Evolutionary conservation across 1,140 invertebrate genomes (phyloP), one percentile per base, ranked within the genome.

Genomic region (Hydropsyche tenuis): DNA sequence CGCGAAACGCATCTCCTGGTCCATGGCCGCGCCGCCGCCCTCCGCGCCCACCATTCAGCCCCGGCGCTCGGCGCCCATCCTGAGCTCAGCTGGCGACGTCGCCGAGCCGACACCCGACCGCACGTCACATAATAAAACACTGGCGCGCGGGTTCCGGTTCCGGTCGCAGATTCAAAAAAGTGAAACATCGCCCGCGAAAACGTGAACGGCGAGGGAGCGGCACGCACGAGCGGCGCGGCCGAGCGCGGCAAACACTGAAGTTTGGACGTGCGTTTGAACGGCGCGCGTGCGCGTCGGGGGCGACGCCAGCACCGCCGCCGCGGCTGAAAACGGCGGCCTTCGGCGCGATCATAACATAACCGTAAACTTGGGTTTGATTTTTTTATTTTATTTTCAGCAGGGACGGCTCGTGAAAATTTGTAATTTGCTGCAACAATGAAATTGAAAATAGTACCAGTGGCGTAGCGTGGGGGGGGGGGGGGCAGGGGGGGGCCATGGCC

Each of bases 1-100:
- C 5, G 88, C 88, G 74, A 88, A 84, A 73, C 86, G 88, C 63
- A 87, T 84, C 56, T 88, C 87, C 62, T 81, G 77, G 68, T 79
- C 77, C 77, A 78, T 77, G 60, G 73, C 65, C 12, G 72, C 73
- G 65, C 69, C 73, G 0, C 73, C 27, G 62, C 66, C n/a, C 69
- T 37, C 51, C 16, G 64, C 75, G 66, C 70, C 70, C 68, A 73
- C 66, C 75, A 73, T 73, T 45, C 30, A 48, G 25, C 30, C 60
- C 27, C 69, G 65, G 46, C 69, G 37, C 42, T 46, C 16, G 12
- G 20, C 56, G 56, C 73, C 20, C 18, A 18, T 46, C 46, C 9
- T 25, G 22, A 16, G 6, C 51, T 22, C 51, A 53, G 7, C n/a
- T 22, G 16, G 7, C 20, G 11, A 16, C 51, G 20, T 22, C 51